These are phyloP conservation scores for Temnothorax curvispinosus DNA, from an alignment of 1,140 invertebrate species.

Conservation along the genomic window DNA sequence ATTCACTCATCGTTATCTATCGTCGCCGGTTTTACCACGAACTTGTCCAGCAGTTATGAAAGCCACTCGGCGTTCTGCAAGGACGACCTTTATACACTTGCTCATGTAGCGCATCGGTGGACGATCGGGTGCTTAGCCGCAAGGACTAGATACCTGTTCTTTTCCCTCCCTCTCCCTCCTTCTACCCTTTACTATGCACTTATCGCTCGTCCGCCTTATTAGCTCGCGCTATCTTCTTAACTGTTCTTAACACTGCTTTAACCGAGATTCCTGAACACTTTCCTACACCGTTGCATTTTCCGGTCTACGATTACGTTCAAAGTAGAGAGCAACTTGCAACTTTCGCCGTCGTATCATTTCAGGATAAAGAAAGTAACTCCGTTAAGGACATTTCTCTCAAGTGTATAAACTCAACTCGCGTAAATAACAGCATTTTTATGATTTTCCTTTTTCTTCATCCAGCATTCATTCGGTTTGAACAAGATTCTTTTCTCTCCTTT, in stretches of 20 bases:
- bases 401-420: conserved; percentile 29
- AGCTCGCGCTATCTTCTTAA: conserved; percentile 55
- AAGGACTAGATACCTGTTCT: background rate
- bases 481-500: background rate
- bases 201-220: conserved; percentile 63
- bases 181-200: conserved; percentile 46
- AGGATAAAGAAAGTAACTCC: conserved; percentile 35
- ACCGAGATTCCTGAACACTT: conserved; percentile 52
- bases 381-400: conserved; percentile 36
- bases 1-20: conserved; percentile 67
- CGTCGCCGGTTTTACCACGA: conserved; percentile 12
- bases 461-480: conserved; percentile 6
- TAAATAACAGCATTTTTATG: conserved; percentile 47
- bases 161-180: background rate
- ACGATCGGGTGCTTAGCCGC: conserved; percentile 28
- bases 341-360: conserved; percentile 41
- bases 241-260: conserved; percentile 52
- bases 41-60: conserved; percentile 39
- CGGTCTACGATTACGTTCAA: conserved; percentile 43
- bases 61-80: conserved; percentile 8
- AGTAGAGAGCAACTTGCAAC: conserved; percentile 45
- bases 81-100: conserved; percentile 5
- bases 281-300: conserved; percentile 41
- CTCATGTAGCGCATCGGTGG: conserved; percentile 28
- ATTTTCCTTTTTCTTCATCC: background rate